Base-by-base conservation (phyloP, 2,888 invertebrate genomes). In the Agrotis exclamationis region DNA sequence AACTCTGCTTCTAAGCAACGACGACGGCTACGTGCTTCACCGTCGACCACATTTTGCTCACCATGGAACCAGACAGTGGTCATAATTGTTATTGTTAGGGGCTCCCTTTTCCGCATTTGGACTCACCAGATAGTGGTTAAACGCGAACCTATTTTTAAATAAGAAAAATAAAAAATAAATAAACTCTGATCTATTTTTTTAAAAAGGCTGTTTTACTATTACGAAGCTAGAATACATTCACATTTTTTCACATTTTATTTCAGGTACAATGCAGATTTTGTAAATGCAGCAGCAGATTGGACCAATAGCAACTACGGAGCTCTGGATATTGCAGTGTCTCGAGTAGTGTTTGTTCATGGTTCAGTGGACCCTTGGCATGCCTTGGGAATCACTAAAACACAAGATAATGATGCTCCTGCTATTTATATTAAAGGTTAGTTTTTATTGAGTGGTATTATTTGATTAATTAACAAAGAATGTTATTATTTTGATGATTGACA, bases 301-400 rank as follows among this genome's bases (percentile, higher is more conserved):
- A 99, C 98, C 0, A 99, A 99, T 89, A 96, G 91, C n/a, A 93
- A 97, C 60, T 99, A 99, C 87, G 99, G 99, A 0, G 98, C 97
- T 0, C 92, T 98, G 6, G 96, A 97, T 70, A 97, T 98, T 47
- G 92, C 97, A 16, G 97, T 97, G 0, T 96, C 96, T 16, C 97
- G 98, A 82, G 98, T 99, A 11, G 97, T 99, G 0, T 99, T 98
- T 88, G 98, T 98, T 6, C 99, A 99, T 88, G 99, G 99, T 28
- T 98, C 98, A 1, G 97, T 99, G 63, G 99, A 99, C 95, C 98
- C 98, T 0, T 98, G 98, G 98, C 98, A 98, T 93, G 98, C 97
- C 0, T 93, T 98, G 39, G 98, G 98, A 13, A 96, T 98, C 62
- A 97, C 96, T 0, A 88, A 95, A 51, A 97, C 97, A 0, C 85